Evolutionary conservation across 2,113 vertebrate species (phyloP).

Genomic region (Dicrurus megarhynchus): DNA sequence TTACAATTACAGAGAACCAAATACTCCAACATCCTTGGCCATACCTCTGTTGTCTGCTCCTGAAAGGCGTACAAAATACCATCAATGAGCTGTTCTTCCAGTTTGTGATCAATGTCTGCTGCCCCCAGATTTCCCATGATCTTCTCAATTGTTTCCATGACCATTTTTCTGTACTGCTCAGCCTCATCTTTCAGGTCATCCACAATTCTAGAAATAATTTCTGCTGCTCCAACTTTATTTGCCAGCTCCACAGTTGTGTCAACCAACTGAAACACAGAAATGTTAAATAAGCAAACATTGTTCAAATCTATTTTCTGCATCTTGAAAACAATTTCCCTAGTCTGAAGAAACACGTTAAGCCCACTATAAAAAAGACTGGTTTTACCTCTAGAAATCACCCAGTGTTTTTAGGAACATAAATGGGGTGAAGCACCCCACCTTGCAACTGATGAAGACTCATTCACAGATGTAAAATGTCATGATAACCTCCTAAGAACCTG

Average conservation of each 20-base stretch:
- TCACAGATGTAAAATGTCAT: not conserved
- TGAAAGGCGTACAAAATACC: conserved; percentile 98
- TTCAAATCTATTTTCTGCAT: not conserved
- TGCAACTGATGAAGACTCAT: not conserved
- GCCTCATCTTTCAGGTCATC: conserved; percentile 98
- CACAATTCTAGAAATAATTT: conserved; percentile 97
- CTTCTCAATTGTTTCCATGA: conserved; percentile 99
- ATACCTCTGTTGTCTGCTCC: conserved; percentile 97
- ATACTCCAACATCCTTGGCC: not conserved
- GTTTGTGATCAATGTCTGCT: conserved; percentile 97
- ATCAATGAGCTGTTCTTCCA: conserved; percentile 97
- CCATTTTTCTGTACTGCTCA: conserved; percentile 99
- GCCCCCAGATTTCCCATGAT: conserved; percentile 98
- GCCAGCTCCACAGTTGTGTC: conserved; percentile 98
- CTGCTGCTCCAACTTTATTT: conserved; percentile 98
- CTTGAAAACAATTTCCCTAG: not conserved
- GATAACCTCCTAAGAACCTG: not conserved
- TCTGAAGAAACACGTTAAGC: not conserved
- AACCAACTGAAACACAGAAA: conserved; percentile 80
- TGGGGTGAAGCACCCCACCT: not conserved
- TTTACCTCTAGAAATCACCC: not conserved
- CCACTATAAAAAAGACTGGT: rapidly evolving
- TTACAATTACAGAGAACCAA: not conserved
- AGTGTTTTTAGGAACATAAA: not conserved
- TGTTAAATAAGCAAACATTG: not conserved